phyloP scores from a whole-genome alignment of 2,888 invertebrate genomes.

The Napeogenes inachia region DNA sequence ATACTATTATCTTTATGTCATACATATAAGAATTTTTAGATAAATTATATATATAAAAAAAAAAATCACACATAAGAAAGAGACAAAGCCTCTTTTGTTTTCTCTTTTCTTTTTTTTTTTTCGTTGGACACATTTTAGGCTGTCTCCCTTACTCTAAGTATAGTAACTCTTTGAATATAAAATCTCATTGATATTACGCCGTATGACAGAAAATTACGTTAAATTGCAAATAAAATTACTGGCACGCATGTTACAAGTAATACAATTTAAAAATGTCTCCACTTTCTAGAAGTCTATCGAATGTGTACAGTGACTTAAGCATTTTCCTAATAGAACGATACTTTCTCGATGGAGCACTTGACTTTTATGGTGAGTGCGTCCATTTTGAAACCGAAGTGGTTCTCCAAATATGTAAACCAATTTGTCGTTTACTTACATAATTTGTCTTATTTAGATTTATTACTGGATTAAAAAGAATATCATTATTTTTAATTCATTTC shows the following conservation, averaged over 20 bases:
- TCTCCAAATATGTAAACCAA: constrained; percentile 9
- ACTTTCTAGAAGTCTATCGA: constrained; percentile 25
- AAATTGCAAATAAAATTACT: constrained; percentile 31
- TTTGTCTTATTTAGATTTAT: background rate
- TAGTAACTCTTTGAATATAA: too few species aligned
- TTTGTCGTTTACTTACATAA: constrained; percentile 7
- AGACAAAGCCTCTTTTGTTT: too few species aligned
- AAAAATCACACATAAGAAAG: background rate
- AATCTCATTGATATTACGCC: background rate
- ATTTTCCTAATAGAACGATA: constrained; percentile 29
- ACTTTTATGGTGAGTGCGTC: constrained; percentile 15
- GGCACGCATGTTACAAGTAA: constrained; percentile 24
- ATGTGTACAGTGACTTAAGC: constrained; percentile 22
- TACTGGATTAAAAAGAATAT: too few species aligned
- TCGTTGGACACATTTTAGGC: too few species aligned
- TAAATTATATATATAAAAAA: too few species aligned
- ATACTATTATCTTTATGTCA: too few species aligned
- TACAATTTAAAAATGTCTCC: constrained; percentile 23
- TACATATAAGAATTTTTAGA: too few species aligned
- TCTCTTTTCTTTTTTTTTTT: too few species aligned
- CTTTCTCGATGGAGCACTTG: constrained; percentile 26
- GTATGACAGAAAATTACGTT: constrained; percentile 26
- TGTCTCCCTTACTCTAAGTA: too few species aligned
- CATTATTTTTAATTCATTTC: too few species aligned
- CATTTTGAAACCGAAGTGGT: background rate